phyloP scores from a whole-genome alignment of 2,797 vertebrate species.

The Sitta carolinensis region DNA sequence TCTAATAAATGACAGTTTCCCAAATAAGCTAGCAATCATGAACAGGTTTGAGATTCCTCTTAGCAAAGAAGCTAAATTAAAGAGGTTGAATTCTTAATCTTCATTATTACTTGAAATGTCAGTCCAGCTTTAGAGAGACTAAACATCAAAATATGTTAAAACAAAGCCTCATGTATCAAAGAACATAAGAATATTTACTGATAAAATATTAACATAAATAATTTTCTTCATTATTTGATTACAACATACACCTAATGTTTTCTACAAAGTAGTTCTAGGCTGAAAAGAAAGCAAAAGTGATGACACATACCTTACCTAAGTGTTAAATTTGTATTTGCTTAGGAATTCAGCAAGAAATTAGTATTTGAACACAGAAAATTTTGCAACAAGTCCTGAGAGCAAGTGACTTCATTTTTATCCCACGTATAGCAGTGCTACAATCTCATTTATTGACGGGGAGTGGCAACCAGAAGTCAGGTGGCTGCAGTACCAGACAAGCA shows the following conservation, averaged over 20 bases:
- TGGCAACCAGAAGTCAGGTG: background rate
- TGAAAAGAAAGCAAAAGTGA: background rate
- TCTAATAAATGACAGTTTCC: background rate
- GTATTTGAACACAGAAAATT: background rate
- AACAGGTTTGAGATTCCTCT: background rate
- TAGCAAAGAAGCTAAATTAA: background rate
- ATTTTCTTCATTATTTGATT: background rate
- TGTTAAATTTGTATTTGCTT: background rate
- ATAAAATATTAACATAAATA: background rate
- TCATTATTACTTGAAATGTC: background rate
- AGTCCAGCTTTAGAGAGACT: background rate
- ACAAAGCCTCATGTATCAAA: background rate
- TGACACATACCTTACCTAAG: background rate
- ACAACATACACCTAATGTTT: background rate
- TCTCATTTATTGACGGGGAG: background rate
- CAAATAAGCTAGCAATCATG: background rate
- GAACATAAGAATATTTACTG: background rate
- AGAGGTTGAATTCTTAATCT: background rate
- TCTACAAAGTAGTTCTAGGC: background rate
- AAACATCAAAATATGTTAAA: background rate
- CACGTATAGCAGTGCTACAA: background rate
- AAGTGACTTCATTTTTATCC: background rate
- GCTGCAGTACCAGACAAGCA: background rate
- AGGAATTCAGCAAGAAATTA: background rate
- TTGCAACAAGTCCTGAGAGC: background rate